Conservation (phyloP, 2,888 invertebrate species). For the Anticlea derivata region DNA sequence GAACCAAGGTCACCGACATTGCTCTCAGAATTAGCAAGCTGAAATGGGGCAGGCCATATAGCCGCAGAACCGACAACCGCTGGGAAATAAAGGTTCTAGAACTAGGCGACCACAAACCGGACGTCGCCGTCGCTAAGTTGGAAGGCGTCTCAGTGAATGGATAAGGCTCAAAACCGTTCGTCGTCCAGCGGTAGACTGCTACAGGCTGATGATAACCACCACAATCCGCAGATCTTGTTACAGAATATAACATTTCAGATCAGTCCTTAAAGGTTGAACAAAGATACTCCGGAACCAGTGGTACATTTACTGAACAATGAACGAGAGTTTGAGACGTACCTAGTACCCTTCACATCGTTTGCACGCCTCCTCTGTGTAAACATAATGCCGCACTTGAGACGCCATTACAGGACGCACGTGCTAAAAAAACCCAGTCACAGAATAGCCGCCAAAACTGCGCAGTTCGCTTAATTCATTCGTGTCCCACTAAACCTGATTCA, state of each 20-base stretch:
- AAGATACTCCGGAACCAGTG: neutral
- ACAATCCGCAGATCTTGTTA: too few species aligned
- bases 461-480: slow-evolving; percentile 12
- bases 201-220: too few species aligned
- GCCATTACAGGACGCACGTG: slow-evolving; percentile 13
- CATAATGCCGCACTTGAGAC: slow-evolving; percentile 26
- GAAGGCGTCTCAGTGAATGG: too few species aligned
- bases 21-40: too few species aligned
- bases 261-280: neutral
- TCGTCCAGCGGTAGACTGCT: too few species aligned
- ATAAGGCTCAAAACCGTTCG: too few species aligned
- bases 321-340: neutral
- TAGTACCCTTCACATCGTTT: slow-evolving; percentile 12
- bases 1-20: too few species aligned
- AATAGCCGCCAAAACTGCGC: slow-evolving; percentile 21
- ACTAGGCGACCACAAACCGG: too few species aligned
- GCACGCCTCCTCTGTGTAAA: slow-evolving; percentile 17
- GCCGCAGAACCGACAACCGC: too few species aligned
- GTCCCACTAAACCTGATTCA: slow-evolving; percentile 11
- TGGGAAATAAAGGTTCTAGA: too few species aligned
- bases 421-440: slow-evolving; percentile 12
- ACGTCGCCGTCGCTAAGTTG: too few species aligned
- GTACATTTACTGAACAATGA: neutral
- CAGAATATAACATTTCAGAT: neutral
- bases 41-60: too few species aligned